Evolutionary conservation across 2,113 vertebrate species (phyloP), one percentile per base, ranked within the genome.

Genomic region (Cygnus atratus): DNA sequence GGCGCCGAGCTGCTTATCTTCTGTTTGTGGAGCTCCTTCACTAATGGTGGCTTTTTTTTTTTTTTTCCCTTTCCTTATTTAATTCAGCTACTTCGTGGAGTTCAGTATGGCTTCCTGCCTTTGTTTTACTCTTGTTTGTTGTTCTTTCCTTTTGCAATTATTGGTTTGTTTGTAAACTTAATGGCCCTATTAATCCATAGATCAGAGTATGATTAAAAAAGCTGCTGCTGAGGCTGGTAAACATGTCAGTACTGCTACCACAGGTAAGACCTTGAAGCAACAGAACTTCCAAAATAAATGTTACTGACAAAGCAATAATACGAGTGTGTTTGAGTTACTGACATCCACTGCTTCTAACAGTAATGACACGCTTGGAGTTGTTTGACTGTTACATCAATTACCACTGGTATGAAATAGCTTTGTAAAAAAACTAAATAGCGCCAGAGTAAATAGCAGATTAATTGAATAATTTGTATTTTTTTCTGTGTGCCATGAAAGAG

Each of bases 161-260:
- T 92, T 95, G 71, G 87, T 95, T 94, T 92, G 87, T 91, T 96
- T 88, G 83, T 97, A 93, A 84, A 94, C 58, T 95, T 95, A 94
- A 93, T 83, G 95, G 74, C 75, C 90, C 82, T 96, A 72, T 96
- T 95, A 95, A 93, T 96, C 77, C 97, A 44, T 97, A 98, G 98
- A 98, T 96, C 96, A 98, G 84, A 94, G 85, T 97, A 83, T 97
- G 95, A 97, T 97, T 98, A 98, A 97, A 98, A 98, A 98, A 92
- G 95, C 97, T 95, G 97, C 96, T 97, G 97, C 98, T 97, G 98
- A 98, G 93, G 93, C 96, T 96, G 88, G 79, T 95, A 96, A 96
- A 95, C 87, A 91, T 90, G 87, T 95, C 97, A 98, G 93, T 98
- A 80, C 97, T 97, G 95, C 96, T 88, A 96, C 97, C 93, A 94